A percentile compares a stretch with the other conserved stretches of the same genome.
phyloP scores from a whole-genome alignment of 2,888 invertebrate genomes.

The Agriopis leucophaearia region DNA sequence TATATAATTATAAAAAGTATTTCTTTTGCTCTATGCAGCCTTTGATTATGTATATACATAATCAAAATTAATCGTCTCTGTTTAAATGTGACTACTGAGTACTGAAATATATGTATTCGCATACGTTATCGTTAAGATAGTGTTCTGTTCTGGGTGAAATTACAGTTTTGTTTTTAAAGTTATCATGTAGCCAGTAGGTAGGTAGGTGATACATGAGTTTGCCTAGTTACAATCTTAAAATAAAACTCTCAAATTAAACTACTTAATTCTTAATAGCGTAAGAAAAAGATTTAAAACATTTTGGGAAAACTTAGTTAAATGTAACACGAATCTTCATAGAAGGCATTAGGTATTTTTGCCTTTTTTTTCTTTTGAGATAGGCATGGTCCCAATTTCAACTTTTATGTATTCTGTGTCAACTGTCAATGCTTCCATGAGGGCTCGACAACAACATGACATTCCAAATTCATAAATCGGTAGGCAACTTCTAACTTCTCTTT shows the following conservation, averaged over 20 bases:
- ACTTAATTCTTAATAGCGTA: not conserved
- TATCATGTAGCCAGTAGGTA: not conserved
- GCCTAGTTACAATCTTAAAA: not conserved
- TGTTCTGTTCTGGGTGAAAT: not conserved
- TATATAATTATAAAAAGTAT: too few species aligned
- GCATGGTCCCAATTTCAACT: not conserved
- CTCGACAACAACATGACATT: constrained; percentile 18
- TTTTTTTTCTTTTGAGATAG: too few species aligned
- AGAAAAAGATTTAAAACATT: too few species aligned
- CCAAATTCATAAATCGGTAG: constrained; percentile 9
- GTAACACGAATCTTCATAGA: too few species aligned
- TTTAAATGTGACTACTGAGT: not conserved
- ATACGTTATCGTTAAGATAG: not conserved
- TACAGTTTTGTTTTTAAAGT: not conserved
- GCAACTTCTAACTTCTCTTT: not conserved
- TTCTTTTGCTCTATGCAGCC: not conserved
- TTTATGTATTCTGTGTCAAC: not conserved
- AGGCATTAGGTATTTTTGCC: too few species aligned
- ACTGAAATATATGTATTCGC: not conserved
- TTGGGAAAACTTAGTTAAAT: too few species aligned
- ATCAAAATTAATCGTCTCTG: not conserved
- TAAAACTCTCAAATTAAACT: not conserved
- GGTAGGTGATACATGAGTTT: not conserved
- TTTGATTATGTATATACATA: too few species aligned
- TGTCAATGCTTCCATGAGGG: not conserved